Evolutionary conservation across 2,888 invertebrate genomes (phyloP).

Genomic region (Lottia gigantea): DNA sequence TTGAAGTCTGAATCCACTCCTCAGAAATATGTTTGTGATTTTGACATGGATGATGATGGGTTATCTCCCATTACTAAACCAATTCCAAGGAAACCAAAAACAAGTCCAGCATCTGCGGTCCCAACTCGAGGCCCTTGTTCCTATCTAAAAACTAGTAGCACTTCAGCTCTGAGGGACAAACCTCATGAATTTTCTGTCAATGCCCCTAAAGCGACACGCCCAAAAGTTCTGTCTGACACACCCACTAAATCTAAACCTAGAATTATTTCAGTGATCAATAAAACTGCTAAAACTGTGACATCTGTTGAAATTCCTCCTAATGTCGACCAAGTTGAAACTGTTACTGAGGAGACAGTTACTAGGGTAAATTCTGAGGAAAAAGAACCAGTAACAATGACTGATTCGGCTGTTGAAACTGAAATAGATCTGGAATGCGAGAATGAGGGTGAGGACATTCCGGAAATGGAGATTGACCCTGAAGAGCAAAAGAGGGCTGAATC

Average conservation of each 20-base stretch:
- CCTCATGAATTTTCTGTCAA: constrained; percentile 6
- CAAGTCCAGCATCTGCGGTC: neutral
- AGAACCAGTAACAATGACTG: neutral
- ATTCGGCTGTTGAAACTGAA: neutral
- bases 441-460: neutral
- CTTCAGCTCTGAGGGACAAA: neutral
- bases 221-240: neutral
- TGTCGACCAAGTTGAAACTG: neutral
- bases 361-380: neutral
- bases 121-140: neutral
- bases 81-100: neutral
- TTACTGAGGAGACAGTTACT: neutral
- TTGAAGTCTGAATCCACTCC: neutral
- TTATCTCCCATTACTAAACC: neutral
- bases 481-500: neutral
- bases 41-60: constrained; percentile 1
- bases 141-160: neutral
- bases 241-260: neutral
- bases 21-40: constrained; percentile 6
- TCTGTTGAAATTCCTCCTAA: neutral
- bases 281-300: neutral
- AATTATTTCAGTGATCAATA: neutral
- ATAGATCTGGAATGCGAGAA: neutral
- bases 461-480: neutral
- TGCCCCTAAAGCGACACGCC: neutral